Conservation (phyloP, 2,797 vertebrate species). For the Pampus argenteus region DNA sequence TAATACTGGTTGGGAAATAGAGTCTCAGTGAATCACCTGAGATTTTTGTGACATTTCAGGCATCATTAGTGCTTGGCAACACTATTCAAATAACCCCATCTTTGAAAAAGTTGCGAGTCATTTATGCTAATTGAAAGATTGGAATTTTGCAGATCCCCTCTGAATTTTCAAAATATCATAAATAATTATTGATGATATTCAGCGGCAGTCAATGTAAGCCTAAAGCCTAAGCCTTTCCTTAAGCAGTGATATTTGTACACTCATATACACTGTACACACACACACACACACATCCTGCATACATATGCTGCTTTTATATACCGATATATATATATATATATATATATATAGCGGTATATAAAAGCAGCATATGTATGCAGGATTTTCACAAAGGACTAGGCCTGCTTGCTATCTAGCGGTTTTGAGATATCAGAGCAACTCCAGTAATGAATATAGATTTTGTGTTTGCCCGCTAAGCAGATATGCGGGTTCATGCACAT, state of each 20-base stretch:
- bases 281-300: too few species aligned
- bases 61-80: not conserved
- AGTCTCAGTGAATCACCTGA: conserved; percentile 30
- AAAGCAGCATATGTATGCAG: not conserved
- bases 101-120: conserved; percentile 18
- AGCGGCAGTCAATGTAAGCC: conserved; percentile 11
- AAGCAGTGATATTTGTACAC: conserved; percentile 1
- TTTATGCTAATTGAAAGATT: conserved; percentile 22
- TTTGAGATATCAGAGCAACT: conserved; percentile 51
- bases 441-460: conserved; percentile 82
- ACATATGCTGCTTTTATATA: too few species aligned
- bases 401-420: conserved; percentile 40
- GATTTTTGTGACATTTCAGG: conserved; percentile 1
- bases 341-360: not conserved
- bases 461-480: conserved; percentile 53
- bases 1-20: conserved; percentile 41
- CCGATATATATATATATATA: not conserved
- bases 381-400: conserved; percentile 46
- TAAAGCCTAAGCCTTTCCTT: conserved; percentile 4
- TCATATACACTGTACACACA: too few species aligned
- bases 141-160: conserved; percentile 13
- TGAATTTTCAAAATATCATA: conserved; percentile 5
- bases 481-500: conserved; percentile 27
- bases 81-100: conserved; percentile 12
- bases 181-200: conserved; percentile 20